A percentile compares a stretch with the other conserved stretches of the same genome.
Evolutionary conservation across 1,140 invertebrate species (phyloP).

Genomic region (Wasmannia auropunctata): DNA sequence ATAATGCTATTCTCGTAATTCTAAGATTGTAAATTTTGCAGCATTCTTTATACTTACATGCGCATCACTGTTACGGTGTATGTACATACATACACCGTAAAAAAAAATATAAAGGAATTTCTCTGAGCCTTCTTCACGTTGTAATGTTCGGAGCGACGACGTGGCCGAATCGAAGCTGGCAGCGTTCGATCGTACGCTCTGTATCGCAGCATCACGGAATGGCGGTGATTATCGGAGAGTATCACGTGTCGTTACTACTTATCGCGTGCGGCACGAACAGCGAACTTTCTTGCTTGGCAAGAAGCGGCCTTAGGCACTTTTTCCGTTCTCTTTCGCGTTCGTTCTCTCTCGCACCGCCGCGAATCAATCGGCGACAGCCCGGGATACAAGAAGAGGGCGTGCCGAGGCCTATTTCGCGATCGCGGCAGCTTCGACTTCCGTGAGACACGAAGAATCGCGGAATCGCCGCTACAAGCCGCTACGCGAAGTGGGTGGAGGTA

Average conservation of each 20-base stretch:
- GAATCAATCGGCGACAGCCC: constrained; percentile 41
- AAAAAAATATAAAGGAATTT: background rate
- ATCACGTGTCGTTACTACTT: constrained; percentile 69
- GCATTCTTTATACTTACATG: background rate
- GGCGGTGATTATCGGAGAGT: constrained; percentile 30
- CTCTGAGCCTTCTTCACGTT: background rate
- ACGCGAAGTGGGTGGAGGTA: background rate
- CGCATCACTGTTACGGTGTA: background rate
- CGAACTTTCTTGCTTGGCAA: constrained; percentile 33
- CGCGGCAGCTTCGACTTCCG: constrained; percentile 23
- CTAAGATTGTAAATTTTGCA: background rate
- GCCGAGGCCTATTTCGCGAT: constrained; percentile 38
- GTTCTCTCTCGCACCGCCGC: background rate
- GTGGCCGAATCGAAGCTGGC: background rate
- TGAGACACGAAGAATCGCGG: constrained; percentile 21
- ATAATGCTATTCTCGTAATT: background rate
- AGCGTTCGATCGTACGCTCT: background rate
- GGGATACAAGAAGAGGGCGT: constrained; percentile 60
- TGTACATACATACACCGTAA: no score
- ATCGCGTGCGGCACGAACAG: constrained; percentile 75
- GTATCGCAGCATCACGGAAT: constrained; percentile 49
- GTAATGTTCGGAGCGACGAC: background rate
- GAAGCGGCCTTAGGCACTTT: constrained; percentile 9
- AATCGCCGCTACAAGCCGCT: background rate
- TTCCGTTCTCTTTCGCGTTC: background rate